phyloP scores from a whole-genome alignment of 2,797 vertebrate species.

The Ceryle rudis region DNA sequence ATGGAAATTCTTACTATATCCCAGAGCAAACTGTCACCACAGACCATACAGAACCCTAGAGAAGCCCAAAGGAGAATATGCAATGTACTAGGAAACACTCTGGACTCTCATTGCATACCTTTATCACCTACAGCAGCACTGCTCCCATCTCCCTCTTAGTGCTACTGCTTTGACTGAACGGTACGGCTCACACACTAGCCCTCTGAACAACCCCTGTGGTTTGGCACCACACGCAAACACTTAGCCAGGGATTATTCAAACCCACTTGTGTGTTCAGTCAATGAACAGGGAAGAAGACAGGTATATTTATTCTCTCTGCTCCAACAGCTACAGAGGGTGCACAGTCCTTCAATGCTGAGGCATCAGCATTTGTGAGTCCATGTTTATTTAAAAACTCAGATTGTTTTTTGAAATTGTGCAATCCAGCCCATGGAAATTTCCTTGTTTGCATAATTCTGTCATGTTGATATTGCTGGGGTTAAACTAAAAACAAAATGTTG shows the following conservation, averaged over 20 bases:
- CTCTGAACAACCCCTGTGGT: not conserved
- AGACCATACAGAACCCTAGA: not conserved
- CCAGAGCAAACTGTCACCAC: not conserved
- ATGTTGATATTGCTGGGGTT: not conserved
- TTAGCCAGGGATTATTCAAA: conserved; percentile 7
- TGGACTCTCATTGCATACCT: not conserved
- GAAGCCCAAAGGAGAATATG: not conserved
- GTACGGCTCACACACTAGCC: not conserved
- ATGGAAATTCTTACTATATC: not conserved
- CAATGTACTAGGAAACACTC: not conserved
- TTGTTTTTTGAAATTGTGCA: conserved; percentile 22
- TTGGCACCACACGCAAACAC: not conserved
- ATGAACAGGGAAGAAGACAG: conserved; percentile 16
- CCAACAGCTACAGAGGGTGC: not conserved
- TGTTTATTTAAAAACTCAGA: conserved; percentile 21
- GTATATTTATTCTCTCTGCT: conserved; percentile 35
- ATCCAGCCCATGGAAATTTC: conserved; percentile 59
- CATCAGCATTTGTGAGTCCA: not conserved
- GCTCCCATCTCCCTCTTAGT: not conserved
- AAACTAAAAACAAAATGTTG: conserved; percentile 40
- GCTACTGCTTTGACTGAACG: not conserved
- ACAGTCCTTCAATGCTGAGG: not conserved
- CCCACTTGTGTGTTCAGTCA: not conserved
- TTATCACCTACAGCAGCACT: not conserved
- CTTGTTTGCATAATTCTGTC: conserved; percentile 37